phyloP scores from a whole-genome alignment of 2,888 invertebrate genomes.

The Litoditis marina region DNA sequence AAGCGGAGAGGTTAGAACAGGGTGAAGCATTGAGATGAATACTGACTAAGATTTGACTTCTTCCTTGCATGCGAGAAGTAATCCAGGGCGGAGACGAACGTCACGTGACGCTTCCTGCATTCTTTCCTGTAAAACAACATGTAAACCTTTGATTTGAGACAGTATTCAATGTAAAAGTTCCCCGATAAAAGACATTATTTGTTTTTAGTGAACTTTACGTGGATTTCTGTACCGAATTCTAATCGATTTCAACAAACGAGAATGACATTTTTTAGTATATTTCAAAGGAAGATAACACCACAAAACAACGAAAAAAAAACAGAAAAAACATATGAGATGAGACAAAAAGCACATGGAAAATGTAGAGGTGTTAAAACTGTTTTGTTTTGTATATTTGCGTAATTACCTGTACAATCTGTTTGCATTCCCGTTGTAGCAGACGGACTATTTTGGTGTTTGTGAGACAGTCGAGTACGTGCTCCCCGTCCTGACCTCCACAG shows the following conservation, averaged over 20 bases:
- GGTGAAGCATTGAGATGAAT: background rate
- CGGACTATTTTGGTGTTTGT: constrained; percentile 57
- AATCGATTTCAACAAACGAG: too few species aligned
- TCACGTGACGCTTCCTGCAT: constrained; percentile 67
- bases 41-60: constrained; percentile 65
- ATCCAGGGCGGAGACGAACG: constrained; percentile 81
- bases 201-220: too few species aligned
- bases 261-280: background rate
- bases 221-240: too few species aligned
- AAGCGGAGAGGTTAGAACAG: too few species aligned
- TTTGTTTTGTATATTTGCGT: too few species aligned
- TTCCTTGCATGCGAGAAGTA: constrained; percentile 76
- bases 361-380: background rate
- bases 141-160: too few species aligned
- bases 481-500: constrained; percentile 45
- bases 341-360: too few species aligned
- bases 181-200: too few species aligned
- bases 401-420: constrained; percentile 36
- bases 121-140: constrained; percentile 45
- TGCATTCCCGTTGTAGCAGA: constrained; percentile 50
- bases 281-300: background rate
- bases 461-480: constrained; percentile 56
- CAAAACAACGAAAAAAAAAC: background rate
- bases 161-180: too few species aligned
- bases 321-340: background rate